These are phyloP conservation scores for Pollachius pollachius DNA, from an alignment of 2,113 vertebrate genomes.

Conservation along the genomic window DNA sequence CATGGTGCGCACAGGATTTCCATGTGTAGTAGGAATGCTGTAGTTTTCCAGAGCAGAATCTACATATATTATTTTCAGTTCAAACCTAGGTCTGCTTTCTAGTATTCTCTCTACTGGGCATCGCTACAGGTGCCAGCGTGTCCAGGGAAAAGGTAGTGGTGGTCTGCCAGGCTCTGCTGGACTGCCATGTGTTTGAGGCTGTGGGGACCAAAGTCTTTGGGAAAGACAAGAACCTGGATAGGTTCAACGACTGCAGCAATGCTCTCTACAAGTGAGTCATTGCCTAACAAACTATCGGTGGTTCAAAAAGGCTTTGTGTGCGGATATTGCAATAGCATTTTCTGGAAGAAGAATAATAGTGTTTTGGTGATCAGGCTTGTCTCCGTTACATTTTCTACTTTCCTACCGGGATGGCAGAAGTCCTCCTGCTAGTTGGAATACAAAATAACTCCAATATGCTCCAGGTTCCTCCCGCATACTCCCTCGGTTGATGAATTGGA, in stretches of 20 bases:
- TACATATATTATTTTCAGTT: not conserved
- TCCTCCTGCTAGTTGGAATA: too few relatives aligned
- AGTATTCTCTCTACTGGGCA: conserved; percentile 8
- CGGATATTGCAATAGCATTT: too few relatives aligned
- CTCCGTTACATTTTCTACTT: too few relatives aligned
- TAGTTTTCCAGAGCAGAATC: too few relatives aligned
- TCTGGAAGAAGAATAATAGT: too few relatives aligned
- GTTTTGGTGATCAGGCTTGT: too few relatives aligned
- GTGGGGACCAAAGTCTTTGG: conserved; percentile 83
- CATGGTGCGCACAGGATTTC: too few relatives aligned
- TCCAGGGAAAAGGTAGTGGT: conserved; percentile 81
- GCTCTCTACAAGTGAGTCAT: conserved; percentile 83
- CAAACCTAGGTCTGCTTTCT: not conserved
- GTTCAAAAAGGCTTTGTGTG: too few relatives aligned
- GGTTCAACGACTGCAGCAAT: conserved; percentile 87
- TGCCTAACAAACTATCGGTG: not conserved
- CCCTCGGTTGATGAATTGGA: conserved; percentile 64
- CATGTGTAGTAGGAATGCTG: too few relatives aligned
- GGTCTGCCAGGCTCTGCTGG: conserved; percentile 89
- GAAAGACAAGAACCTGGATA: conserved; percentile 77
- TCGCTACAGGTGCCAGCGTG: conserved; percentile 53
- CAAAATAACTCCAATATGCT: too few relatives aligned
- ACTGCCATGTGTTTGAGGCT: conserved; percentile 86
- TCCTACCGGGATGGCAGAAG: too few relatives aligned
- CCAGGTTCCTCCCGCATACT: conserved; percentile 73